A percentile compares a stretch with the other conserved stretches of the same genome.
phyloP scores from a whole-genome alignment of 2,888 invertebrate genomes.

The Pyralis farinalis region DNA sequence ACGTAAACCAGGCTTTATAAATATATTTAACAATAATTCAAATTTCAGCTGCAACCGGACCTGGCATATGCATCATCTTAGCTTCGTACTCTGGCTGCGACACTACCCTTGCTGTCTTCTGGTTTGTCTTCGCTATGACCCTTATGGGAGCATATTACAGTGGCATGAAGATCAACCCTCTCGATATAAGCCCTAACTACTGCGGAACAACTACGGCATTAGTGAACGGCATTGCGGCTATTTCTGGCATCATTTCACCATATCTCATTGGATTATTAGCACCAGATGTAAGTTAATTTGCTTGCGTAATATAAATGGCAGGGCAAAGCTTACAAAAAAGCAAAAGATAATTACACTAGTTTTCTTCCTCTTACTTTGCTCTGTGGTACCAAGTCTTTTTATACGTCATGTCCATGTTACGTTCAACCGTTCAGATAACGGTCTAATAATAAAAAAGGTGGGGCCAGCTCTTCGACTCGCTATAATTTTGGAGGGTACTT shows the following conservation, averaged over 20 bases:
- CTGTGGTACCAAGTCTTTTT: too few relatives aligned
- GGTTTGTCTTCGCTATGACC: conserved; percentile 84
- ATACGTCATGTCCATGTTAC: too few relatives aligned
- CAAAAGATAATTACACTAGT: too few relatives aligned
- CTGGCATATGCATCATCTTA: conserved; percentile 82
- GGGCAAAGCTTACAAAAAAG: too few relatives aligned
- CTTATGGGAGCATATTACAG: conserved; percentile 87
- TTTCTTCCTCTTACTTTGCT: too few relatives aligned
- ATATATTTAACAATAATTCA: conserved; percentile 5
- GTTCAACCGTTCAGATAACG: too few relatives aligned
- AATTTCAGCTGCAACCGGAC: conserved; percentile 81
- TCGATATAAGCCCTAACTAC: conserved; percentile 84
- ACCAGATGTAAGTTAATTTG: conserved; percentile 71
- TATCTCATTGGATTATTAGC: conserved; percentile 83
- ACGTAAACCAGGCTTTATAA: too few relatives aligned
- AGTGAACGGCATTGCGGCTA: conserved; percentile 83
- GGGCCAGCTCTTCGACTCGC: too few relatives aligned
- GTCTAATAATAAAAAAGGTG: too few relatives aligned
- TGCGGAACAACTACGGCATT: conserved; percentile 84
- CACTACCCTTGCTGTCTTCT: conserved; percentile 71
- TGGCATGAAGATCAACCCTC: conserved; percentile 84
- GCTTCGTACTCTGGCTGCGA: conserved; percentile 84
- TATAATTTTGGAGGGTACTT: too few relatives aligned
- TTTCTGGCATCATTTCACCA: conserved; percentile 83
- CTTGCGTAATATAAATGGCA: too few relatives aligned